Evolutionary conservation across 2,113 vertebrate species (phyloP), one percentile per base, ranked within the genome.

Genomic region (Narcine bancroftii): DNA sequence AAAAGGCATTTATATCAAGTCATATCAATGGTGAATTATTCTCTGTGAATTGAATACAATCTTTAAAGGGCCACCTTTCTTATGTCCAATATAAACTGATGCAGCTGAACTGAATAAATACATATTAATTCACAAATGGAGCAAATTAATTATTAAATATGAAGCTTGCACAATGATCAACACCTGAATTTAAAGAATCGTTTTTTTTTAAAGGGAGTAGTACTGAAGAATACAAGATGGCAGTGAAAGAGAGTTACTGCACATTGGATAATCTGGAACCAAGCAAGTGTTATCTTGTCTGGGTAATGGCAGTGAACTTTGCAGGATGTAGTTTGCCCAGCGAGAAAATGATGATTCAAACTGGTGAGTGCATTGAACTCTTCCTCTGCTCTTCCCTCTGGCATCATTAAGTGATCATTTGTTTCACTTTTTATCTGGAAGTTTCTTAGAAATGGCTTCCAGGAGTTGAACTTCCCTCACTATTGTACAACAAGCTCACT

Each of bases 261-360:
- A 96, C 97, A 92, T 96, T 99, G 95, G 99, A 99, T 94, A 98
- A 99, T 93, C 93, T 99, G 94, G 98, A 99, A 87, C 97, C 98
- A 47, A 97, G 98, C 94, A 97, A 92, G 93, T 96, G 94, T 92
- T 99, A 99, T 94, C 97, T 97, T 92, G 98, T 99, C 89, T 99
- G 99, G 98, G 96, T 99, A 93, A 99, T 99, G 98, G 98, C 98
- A 87, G 97, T 99, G 94, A 99, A 99, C 93, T 96, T 97, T 92
- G 96, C 97, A 0, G 98, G 99, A 92, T 99, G 98, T 94, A 99
- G 98, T 93, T 95, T 99, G 93, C 98, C 98, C 92, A 99, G 97
- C 66, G 97, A 98, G 93, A 97, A 98, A 94, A 95, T 96, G 3
- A 33, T 94, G 94, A 98, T 99, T 95, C 97, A 94, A 95, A 99